Percentiles rank a stretch among this genome's conserved stretches.
Conservation (phyloP, 2,797 vertebrate genomes). For the Adelosebastes latens region DNA sequence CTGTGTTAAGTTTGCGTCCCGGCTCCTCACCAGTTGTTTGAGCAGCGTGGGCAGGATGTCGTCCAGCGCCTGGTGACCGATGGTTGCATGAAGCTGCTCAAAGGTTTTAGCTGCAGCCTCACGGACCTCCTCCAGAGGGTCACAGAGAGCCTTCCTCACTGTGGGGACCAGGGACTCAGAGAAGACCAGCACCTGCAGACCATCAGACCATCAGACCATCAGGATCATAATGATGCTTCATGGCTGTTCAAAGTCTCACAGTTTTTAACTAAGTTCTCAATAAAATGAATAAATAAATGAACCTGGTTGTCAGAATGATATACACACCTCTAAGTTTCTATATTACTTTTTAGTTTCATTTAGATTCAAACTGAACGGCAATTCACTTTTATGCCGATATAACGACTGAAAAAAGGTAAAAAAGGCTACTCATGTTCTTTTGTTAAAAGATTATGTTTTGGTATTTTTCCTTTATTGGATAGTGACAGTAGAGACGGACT, state of each 20-base stretch:
- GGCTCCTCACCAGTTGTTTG: slow-evolving; percentile 90
- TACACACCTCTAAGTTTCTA: neutral
- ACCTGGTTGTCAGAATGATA: neutral
- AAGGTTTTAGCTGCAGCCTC: slow-evolving; percentile 99
- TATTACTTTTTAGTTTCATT: neutral
- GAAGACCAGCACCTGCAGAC: slow-evolving; percentile 92
- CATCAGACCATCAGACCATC: too few relatives aligned
- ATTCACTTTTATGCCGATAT: neutral
- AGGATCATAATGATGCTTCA: too few relatives aligned
- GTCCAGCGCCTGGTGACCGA: slow-evolving; percentile 96
- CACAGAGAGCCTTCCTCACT: slow-evolving; percentile 95
- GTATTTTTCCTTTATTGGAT: neutral
- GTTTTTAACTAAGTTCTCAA: too few relatives aligned
- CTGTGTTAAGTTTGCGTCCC: neutral
- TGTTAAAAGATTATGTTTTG: neutral
- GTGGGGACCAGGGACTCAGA: slow-evolving; percentile 97
- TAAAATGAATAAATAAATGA: neutral
- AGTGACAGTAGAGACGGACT: neutral
- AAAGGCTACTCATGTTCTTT: neutral
- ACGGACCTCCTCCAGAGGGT: slow-evolving; percentile 95
- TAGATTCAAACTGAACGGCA: neutral
- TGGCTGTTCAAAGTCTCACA: too few relatives aligned
- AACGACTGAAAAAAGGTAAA: neutral
- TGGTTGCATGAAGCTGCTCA: slow-evolving; percentile 97
- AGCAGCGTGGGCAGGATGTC: slow-evolving; percentile 95